These are phyloP conservation scores for Abscondita cerata DNA, from an alignment of 2,888 invertebrate genomes.

Conservation along the genomic window DNA sequence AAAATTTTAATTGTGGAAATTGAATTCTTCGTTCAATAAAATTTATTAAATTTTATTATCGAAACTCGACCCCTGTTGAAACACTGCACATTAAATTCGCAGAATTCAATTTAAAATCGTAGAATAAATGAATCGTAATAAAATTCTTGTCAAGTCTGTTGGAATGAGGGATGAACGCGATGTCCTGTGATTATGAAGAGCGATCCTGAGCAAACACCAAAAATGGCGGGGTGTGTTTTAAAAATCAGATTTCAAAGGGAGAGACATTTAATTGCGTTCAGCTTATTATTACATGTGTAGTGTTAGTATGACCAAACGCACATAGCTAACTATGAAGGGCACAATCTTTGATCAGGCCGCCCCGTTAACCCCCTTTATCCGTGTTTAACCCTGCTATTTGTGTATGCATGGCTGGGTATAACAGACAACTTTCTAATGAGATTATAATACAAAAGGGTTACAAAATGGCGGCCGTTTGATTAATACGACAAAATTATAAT, in stretches of 20 bases:
- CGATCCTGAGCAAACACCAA: slow-evolving; percentile 51
- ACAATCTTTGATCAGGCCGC: slow-evolving; percentile 48
- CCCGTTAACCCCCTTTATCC: slow-evolving; percentile 45
- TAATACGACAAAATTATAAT: slow-evolving; percentile 46
- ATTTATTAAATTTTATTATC: slow-evolving; percentile 32
- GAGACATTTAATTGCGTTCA: slow-evolving; percentile 53
- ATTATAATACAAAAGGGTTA: slow-evolving; percentile 59
- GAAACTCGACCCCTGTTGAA: slow-evolving; percentile 43
- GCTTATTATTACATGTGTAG: slow-evolving; percentile 47
- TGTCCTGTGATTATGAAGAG: slow-evolving; percentile 50
- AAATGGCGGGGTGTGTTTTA: slow-evolving; percentile 38
- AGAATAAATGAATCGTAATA: slow-evolving; percentile 55
- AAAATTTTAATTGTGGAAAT: slow-evolving; percentile 14
- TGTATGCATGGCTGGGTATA: slow-evolving; percentile 56
- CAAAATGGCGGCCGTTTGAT: slow-evolving; percentile 56
- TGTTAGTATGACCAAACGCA: slow-evolving; percentile 41
- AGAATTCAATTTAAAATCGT: slow-evolving; percentile 52
- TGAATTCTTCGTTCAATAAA: slow-evolving; percentile 14
- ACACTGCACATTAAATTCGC: slow-evolving; percentile 46
- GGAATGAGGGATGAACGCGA: slow-evolving; percentile 49
- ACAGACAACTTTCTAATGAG: slow-evolving; percentile 60
- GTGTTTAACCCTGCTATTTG: slow-evolving; percentile 46
- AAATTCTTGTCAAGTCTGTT: slow-evolving; percentile 51
- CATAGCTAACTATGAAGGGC: slow-evolving; percentile 35
- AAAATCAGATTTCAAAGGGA: slow-evolving; percentile 57